Percentiles rank a stretch among this genome's conserved stretches.
Conservation (phyloP, 37 sponge, comb jelly and placozoan species). For the Halichondria panicea region DNA sequence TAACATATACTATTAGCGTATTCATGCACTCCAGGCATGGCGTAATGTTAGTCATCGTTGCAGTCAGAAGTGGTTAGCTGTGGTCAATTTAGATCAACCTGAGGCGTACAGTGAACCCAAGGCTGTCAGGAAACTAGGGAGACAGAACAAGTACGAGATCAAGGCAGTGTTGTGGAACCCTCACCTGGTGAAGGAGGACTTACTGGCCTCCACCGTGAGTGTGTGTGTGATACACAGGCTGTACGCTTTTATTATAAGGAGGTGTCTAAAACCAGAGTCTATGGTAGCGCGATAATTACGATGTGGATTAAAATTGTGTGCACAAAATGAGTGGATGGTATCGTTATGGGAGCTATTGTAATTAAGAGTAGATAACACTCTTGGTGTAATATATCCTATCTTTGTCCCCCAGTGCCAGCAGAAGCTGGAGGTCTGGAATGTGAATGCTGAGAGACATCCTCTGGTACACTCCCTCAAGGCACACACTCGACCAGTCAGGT, state of each 20-base stretch:
- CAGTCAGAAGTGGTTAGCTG: constrained; percentile 80
- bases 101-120: constrained; percentile 32
- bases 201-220: constrained; percentile 76
- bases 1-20: no score
- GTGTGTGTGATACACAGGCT: no score
- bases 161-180: constrained; percentile 83
- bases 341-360: no score
- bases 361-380: no score
- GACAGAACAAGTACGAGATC: constrained; percentile 68
- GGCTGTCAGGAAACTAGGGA: constrained; percentile 61
- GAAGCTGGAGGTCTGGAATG: constrained; percentile 83
- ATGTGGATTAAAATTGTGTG: no score
- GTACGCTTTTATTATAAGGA: no score
- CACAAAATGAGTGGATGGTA: no score
- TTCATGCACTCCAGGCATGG: no score
- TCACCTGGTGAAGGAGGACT: constrained; percentile 35
- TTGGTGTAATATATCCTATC: no score
- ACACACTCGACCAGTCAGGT: constrained; percentile 80
- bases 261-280: no score
- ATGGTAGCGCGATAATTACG: no score
- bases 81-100: constrained; percentile 47
- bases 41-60: no score
- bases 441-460: constrained; percentile 58
- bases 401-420: constrained; percentile 83
- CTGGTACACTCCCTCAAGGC: constrained; percentile 64